Evolutionary conservation across 2,797 vertebrate genomes (phyloP), one percentile per base, ranked within the genome.

Genomic region (Spinus pinus): DNA sequence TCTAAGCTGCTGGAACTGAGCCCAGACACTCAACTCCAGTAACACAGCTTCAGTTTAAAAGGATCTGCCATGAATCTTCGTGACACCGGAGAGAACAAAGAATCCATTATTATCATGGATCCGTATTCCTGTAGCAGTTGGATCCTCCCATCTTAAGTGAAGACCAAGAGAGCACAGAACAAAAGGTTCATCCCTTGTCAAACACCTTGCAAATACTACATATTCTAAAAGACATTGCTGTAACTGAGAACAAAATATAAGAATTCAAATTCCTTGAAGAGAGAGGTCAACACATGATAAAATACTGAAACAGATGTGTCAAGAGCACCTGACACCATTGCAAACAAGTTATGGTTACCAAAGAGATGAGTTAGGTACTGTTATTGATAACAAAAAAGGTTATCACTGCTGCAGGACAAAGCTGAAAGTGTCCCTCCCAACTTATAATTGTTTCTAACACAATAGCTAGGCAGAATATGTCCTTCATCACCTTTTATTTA

Each of bases 1-100:
- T 31, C 61, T 78, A 81, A 93, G 83, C 88, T 93, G 65, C 83
- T 94, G 94, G 93, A 95, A 88, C 88, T 88, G 88, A 95, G 86
- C 77, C 88, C 88, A 88, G 83, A 44, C 41, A 70, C 47, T 81
- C 24, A 5, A 24, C 65, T 81, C 49, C 8, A 5, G 51, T 28
- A 70, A 78, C 14, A 27, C 4, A 18, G 49, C 77, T 49, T 80
- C 77, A 41, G 14, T 65, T 92, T 75, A 37, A 84, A 95, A 93
- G 39, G 46, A 37, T 79, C 66, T 69, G 33, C 53, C 14, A 7
- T 21, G 66, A 92, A 46, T 84, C 73, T 72, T 81, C 16, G 1
- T 39, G 64, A 50, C 8, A n/a, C 35, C 0, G 0, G 23, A 86
- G 39, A 69, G 80, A 71, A 81, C 50, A 74, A 84, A 83, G 57